phyloP scores from a whole-genome alignment of 2,888 invertebrate genomes.

The Drosophila niveifrons region DNA sequence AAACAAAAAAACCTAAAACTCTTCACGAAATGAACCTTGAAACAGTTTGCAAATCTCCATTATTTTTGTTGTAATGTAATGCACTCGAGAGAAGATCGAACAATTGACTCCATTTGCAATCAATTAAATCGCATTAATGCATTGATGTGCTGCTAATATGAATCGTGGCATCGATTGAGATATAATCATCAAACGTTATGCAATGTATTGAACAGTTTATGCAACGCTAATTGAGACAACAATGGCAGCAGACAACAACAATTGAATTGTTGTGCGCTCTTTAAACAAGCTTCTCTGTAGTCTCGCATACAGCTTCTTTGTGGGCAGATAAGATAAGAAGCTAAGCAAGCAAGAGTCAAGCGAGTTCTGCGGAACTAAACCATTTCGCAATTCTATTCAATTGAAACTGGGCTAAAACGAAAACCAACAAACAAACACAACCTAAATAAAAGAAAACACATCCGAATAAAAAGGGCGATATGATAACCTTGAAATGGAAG shows the following conservation, averaged over 20 bases:
- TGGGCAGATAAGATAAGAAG: conserved; percentile 25
- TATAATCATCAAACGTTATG: not conserved
- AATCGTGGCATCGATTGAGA: conserved; percentile 10
- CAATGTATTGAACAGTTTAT: conserved; percentile 3
- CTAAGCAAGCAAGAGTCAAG: conserved; percentile 8
- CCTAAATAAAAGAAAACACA: not conserved
- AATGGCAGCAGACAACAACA: conserved; percentile 5
- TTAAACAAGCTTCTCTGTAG: not conserved
- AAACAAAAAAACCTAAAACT: not conserved
- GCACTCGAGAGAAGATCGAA: not conserved
- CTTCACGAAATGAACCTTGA: not conserved
- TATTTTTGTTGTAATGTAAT: not conserved
- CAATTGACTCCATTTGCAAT: not conserved
- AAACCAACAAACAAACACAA: not conserved
- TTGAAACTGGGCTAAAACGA: conserved; percentile 5
- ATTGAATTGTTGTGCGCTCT: conserved; percentile 3
- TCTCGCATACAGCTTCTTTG: conserved; percentile 9
- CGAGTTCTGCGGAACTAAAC: conserved; percentile 9
- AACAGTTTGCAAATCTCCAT: not conserved
- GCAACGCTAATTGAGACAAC: not conserved
- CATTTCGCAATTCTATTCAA: conserved; percentile 15
- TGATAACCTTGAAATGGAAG: conserved; percentile 23
- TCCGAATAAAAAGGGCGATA: not conserved
- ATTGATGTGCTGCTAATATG: not conserved
- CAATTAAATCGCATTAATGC: not conserved